Evolutionary conservation across 2,797 vertebrate species (phyloP), one percentile per base, ranked within the genome.

Genomic region (Atherinosoma microstoma): DNA sequence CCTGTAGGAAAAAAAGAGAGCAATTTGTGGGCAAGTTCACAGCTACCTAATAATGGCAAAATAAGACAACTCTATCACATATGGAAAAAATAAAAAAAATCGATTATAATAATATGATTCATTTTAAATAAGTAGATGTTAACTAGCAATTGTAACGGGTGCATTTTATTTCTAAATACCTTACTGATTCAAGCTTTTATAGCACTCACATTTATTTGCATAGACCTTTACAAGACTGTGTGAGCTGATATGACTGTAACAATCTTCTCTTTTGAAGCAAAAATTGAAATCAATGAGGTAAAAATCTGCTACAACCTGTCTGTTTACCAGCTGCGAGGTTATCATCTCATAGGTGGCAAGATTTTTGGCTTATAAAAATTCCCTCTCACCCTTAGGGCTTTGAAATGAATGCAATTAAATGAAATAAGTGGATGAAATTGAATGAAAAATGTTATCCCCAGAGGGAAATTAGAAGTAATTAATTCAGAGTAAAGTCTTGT

Each of bases 1-100:
- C 54, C 91, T 90, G 71, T 38, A 64, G 47, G 22, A 27, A 27
- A 27, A 27, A 34, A 85, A 87, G 0, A 54, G 8, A 64, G 7
- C 8, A 30, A 8, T 47, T 58, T 58, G n/a, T 66, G 22, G 22
- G 22, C 16, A 7, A 71, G 24, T 49, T 40, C 1, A 63, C 27
- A 7, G 32, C 9, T 11, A 53, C 16, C 4, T 34, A 1, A 1
- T 58, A 10, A 58, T 60, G 24, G 11, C 30, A 29, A 42, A n/a
- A 29, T 56, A 6, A 0, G 18, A 45, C 11, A 29, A 27, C 12
- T 24, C 12, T 6, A 29, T 27, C 24, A 54, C 12, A 54, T 15
- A 6, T 29, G 53, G 5, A 15, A 54, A 27, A 54, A 13, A 27
- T 5, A 9, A 12, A 27, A 27, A 8, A 16, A 12, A 27, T 27